Base-by-base conservation (phyloP, 2,113 vertebrate genomes). In the Oenanthe oenanthe region DNA sequence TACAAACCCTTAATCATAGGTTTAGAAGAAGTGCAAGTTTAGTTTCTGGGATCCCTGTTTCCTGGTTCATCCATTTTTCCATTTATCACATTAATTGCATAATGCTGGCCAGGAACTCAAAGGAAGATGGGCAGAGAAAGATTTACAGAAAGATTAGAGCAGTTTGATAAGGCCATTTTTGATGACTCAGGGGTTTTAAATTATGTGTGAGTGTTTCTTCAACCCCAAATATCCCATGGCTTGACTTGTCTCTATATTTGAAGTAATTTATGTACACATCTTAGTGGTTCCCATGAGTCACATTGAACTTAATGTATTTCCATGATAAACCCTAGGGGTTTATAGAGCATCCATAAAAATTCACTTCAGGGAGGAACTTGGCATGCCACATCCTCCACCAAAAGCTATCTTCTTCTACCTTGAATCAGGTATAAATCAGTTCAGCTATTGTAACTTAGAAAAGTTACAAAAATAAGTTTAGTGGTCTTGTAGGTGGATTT, bases 291-390 rank as follows among this genome's bases (percentile, higher is more conserved):
- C 90, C 83, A 92, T 66, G 70, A 95, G 93, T 95, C 92, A 88
- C 42, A n/a, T 74, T 89, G 85, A 82, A 89, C 85, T 94, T 93
- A 88, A 92, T 88, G 83, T 54, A 81, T 94, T 95, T 94, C 91
- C 57, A 34, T 82, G 81, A 86, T 84, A 95, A 96, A 95, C 88
- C 78, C 81, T 61, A 12, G 79, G 73, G 85, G 54, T 88, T 97
- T 96, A 68, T 91, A 87, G 82, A 92, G 56, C 75, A 91, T 68
- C 85, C 72, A 71, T 97, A 93, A 90, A 96, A 95, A 94, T 57
- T 93, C 95, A 91, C 79, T 90, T 80, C 58, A 25, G 68, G 81
- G 78, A 94, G 79, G 90, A 87, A 74, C 82, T 88, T 90, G 79
- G 73, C 38, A 32, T 48, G 76, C 54, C 40, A 75, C 16, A 20